Evolutionary conservation across 35 echinoderm and acorn worm genomes (phyloP).

Genomic region (Patiria miniata): DNA sequence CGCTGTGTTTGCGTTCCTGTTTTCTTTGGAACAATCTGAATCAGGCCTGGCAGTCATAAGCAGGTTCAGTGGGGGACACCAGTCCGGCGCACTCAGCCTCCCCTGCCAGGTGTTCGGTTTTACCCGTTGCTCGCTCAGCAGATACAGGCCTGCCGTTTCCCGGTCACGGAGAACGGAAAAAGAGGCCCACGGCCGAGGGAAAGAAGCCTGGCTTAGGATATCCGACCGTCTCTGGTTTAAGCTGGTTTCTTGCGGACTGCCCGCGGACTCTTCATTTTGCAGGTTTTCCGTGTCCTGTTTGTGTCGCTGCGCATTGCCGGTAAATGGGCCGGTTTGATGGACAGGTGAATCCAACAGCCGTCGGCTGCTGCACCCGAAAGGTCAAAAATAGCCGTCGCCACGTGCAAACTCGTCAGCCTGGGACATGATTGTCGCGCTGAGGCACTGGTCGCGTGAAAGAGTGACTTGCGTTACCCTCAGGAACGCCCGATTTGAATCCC

Average conservation of each 20-base stretch:
- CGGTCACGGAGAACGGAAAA: neutral
- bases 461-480: too few relatives aligned
- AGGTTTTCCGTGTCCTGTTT: neutral
- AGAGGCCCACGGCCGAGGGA: neutral
- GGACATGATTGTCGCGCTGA: too few relatives aligned
- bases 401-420: too few relatives aligned
- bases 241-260: neutral
- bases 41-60: too few relatives aligned
- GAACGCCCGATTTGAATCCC: too few relatives aligned
- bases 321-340: constrained; percentile 2
- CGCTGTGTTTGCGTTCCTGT: too few relatives aligned
- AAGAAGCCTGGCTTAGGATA: neutral
- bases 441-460: too few relatives aligned
- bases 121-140: neutral
- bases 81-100: too few relatives aligned
- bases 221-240: neutral
- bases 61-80: too few relatives aligned
- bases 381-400: neutral
- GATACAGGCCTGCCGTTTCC: neutral
- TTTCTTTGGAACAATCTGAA: too few relatives aligned
- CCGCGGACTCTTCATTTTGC: neutral
- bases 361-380: neutral
- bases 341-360: constrained; percentile 1
- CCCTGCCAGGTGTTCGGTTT: neutral
- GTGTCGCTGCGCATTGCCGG: neutral